Evolutionary conservation across 53 echinoderm and acorn worm species (phyloP), one percentile per base, ranked within the genome.

Genomic region (Pentamera pediparva): DNA sequence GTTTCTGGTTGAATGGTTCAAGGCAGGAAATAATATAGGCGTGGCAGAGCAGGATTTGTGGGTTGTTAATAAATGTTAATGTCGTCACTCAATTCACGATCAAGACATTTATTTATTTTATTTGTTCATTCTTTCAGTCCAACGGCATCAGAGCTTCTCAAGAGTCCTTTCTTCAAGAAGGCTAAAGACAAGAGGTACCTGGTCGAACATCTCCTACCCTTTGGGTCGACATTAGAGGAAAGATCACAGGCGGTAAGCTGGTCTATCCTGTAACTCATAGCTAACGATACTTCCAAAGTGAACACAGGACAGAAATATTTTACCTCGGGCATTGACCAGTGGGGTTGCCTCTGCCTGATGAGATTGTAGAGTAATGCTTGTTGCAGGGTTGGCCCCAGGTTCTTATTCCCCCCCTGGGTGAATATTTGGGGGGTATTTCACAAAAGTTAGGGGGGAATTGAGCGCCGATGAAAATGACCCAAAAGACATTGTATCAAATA

Each of bases 151-250:
- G 98, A 98, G 35, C 84, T 98, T 51, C 84, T 98, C 0, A 98
- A 91, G 61, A 91, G 86, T 57, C 98, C 77, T 20, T 92, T 98
- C 86, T 98, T 98, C 86, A 98, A 98, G 91, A 98, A 92, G 70
- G 86, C 84, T 8, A 86, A 85, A 58, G 92, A 87, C 36, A 88
- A 82, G 71, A 69, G 86, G 8, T 91, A 74, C 34, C 79, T 98
- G 8, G 64, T 76, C 39, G 91, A 98, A 22, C 76, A 72, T 33
- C 69, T 98, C 18, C 35, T 90, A 41, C 79, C 79, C 37, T 61
- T 36, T 33, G 90, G 78, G 32, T 79, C 83, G 1, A 70, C 75
- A 20, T 65, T 90, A 34, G 70, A 74, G 37, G 86, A 90, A 29
- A 79, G 79, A 19, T 48, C 73, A 12, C 74, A 61, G 35, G 39